phyloP scores from a whole-genome alignment of 92 coral and sea anemone genomes.

The Blastomussa wellsi region DNA sequence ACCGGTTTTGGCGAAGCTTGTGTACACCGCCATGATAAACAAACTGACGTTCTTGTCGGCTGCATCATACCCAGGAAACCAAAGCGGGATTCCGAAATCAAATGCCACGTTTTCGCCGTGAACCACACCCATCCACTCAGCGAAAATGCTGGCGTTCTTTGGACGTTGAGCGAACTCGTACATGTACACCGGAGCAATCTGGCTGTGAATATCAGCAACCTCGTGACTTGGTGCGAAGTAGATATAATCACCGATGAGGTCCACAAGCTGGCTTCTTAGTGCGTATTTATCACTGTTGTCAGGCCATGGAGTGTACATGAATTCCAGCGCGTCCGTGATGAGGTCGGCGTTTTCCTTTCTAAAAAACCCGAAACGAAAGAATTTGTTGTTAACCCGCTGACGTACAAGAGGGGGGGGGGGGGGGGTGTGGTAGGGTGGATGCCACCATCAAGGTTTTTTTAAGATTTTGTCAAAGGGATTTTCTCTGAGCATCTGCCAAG shows the following conservation, averaged over 20 bases:
- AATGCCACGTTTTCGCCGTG: constrained; percentile 13
- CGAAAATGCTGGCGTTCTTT: not conserved
- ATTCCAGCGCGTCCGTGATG: constrained; percentile 48
- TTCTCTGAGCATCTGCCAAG: too few species aligned
- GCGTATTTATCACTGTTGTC: constrained; percentile 29
- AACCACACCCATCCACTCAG: constrained; percentile 35
- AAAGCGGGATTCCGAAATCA: constrained; percentile 5
- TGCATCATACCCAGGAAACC: not conserved
- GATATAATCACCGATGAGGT: constrained; percentile 46
- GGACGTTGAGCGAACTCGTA: constrained; percentile 49
- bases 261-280: constrained; percentile 45
- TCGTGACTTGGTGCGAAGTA: constrained; percentile 61
- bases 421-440: too few species aligned
- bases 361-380: not conserved
- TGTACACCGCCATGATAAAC: constrained; percentile 34
- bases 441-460: too few species aligned
- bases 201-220: constrained; percentile 44
- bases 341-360: constrained; percentile 23
- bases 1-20: constrained; percentile 58
- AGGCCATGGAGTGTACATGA: constrained; percentile 64
- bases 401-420: too few species aligned
- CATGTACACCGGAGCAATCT: constrained; percentile 53
- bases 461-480: too few species aligned
- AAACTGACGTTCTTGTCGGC: constrained; percentile 52
- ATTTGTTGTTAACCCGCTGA: not conserved